These are phyloP conservation scores for Xylota sylvarum DNA, from an alignment of 2,888 invertebrate genomes.

Conservation along the genomic window DNA sequence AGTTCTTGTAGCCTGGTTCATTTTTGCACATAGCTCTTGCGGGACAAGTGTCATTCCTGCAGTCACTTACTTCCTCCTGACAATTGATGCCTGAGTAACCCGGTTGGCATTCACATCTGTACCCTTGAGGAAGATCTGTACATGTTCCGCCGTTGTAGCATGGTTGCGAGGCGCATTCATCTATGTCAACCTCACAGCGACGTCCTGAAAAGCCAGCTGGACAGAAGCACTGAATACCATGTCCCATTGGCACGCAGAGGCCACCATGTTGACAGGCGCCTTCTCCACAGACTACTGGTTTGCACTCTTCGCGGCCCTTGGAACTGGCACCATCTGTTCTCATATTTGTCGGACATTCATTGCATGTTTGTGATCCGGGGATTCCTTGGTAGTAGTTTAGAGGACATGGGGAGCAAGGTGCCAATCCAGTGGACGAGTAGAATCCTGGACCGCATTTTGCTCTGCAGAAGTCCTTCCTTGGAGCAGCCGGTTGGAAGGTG, in stretches of 20 bases:
- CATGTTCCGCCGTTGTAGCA: conserved; percentile 97
- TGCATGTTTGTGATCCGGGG: conserved; percentile 93
- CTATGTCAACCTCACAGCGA: conserved; percentile 96
- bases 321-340: conserved; percentile 93
- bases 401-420: conserved; percentile 97
- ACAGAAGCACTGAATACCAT: conserved; percentile 95
- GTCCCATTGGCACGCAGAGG: conserved; percentile 94
- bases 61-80: conserved; percentile 96
- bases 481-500: conserved; percentile 96
- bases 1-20: conserved; percentile 94
- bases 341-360: conserved; percentile 96
- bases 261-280: conserved; percentile 96
- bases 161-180: conserved; percentile 97
- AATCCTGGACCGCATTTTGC: conserved; percentile 95
- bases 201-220: conserved; percentile 97
- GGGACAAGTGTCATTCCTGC: conserved; percentile 95
- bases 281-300: conserved; percentile 94
- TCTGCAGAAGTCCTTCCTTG: conserved; percentile 92
- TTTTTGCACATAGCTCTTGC: conserved; percentile 99
- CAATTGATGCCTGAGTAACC: conserved; percentile 97
- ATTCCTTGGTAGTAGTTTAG: conserved; percentile 95
- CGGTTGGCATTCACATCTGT: conserved; percentile 93
- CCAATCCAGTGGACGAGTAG: conserved; percentile 96
- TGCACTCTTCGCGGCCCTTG: conserved; percentile 93
- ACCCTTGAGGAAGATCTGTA: conserved; percentile 96